Evolutionary conservation across 2,797 vertebrate genomes (phyloP).

Genomic region (Trichosurus vulpecula): DNA sequence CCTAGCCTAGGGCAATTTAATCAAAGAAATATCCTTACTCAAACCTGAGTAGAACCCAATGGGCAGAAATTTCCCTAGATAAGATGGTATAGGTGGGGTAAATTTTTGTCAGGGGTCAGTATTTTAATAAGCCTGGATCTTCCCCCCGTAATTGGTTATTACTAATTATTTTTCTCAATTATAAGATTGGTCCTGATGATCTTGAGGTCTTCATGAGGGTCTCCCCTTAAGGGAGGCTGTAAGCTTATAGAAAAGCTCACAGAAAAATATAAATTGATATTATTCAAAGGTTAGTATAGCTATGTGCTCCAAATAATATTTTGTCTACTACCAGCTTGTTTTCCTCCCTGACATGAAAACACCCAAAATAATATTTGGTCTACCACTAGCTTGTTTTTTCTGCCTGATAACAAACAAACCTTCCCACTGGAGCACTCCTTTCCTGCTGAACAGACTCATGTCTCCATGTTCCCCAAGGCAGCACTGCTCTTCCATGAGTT

Average conservation of each 20-base stretch:
- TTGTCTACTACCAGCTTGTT: not conserved
- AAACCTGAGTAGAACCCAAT: not conserved
- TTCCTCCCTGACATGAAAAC: not conserved
- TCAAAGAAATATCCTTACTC: not conserved
- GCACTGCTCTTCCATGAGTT: not conserved
- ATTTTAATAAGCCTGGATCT: not conserved
- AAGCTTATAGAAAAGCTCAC: not conserved
- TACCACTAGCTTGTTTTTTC: not conserved
- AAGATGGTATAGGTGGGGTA: not conserved
- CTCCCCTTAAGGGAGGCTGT: not conserved
- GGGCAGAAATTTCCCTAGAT: not conserved
- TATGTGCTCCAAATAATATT: not conserved
- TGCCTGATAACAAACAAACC: not conserved
- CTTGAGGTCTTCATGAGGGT: not conserved
- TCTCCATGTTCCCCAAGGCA: not conserved
- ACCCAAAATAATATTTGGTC: not conserved
- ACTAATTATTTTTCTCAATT: not conserved
- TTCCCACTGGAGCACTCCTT: not conserved
- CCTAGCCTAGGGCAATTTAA: not conserved
- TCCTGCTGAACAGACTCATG: not conserved
- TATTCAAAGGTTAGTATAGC: not conserved
- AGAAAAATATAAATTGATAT: not conserved
- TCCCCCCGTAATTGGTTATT: not conserved
- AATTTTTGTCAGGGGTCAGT: not conserved
- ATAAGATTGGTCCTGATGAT: not conserved